Evolutionary conservation across 2,888 invertebrate genomes (phyloP).

Genomic region (Netelia inedita): DNA sequence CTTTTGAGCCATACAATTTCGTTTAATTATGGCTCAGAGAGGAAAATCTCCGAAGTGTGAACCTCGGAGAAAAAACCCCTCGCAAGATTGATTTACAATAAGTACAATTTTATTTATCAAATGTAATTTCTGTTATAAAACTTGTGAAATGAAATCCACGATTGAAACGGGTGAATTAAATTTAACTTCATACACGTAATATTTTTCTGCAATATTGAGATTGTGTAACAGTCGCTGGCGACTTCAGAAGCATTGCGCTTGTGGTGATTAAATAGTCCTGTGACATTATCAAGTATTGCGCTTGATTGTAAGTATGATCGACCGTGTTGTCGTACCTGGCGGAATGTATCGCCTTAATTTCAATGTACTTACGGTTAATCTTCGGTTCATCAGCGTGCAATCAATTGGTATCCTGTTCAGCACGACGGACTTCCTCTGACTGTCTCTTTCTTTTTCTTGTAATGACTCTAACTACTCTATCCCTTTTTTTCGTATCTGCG

Average conservation of each 20-base stretch:
- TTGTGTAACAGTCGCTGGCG: not conserved
- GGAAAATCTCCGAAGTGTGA: conserved; percentile 23
- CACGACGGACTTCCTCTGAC: not conserved
- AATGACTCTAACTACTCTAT: not conserved
- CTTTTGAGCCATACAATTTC: not conserved
- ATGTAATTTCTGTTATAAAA: not conserved
- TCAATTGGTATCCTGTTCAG: not conserved
- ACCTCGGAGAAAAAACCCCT: conserved; percentile 30
- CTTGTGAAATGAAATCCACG: conserved; percentile 32
- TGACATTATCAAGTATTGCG: too few species aligned
- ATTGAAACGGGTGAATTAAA: too few species aligned
- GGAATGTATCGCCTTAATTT: too few species aligned
- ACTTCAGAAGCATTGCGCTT: too few species aligned
- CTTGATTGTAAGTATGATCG: too few species aligned
- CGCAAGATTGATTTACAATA: not conserved
- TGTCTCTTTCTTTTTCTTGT: not conserved
- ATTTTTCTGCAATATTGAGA: not conserved
- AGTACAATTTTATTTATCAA: not conserved
- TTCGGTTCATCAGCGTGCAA: not conserved
- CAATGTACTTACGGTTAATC: too few species aligned
- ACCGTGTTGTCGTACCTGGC: too few species aligned
- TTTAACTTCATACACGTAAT: not conserved
- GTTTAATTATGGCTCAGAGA: conserved; percentile 24
- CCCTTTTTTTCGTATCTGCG: not conserved
- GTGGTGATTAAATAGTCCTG: too few species aligned